These are phyloP conservation scores for Fukomys damarensis DNA, from an alignment of 2,113 vertebrate species.

Conservation along the genomic window DNA sequence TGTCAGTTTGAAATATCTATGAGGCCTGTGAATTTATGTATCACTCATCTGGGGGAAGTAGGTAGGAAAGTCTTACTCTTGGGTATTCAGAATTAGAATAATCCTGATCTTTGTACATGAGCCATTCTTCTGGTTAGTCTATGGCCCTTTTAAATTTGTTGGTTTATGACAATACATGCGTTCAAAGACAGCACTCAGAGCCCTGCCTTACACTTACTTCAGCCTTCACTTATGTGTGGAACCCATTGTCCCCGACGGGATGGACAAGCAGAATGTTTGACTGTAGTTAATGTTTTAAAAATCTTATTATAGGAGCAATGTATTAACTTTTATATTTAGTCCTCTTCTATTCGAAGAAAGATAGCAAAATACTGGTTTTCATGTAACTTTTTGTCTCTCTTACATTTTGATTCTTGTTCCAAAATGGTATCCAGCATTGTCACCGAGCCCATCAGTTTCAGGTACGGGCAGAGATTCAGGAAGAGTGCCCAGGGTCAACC, in stretches of 20 bases:
- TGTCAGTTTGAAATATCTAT: not conserved
- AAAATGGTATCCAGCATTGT: not conserved
- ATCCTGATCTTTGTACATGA: not conserved
- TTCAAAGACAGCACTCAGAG: not conserved
- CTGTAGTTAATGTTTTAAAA: not conserved
- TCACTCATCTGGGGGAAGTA: not conserved
- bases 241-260: not conserved
- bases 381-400: not conserved
- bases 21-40: not conserved
- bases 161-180: not conserved
- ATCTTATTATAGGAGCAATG: not conserved
- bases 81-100: not conserved
- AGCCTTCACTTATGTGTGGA: not conserved
- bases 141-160: not conserved
- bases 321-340: not conserved
- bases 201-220: not conserved
- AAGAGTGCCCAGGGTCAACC: not conserved
- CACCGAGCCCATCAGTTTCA: not conserved
- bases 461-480: not conserved
- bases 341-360: not conserved
- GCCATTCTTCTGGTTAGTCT: not conserved
- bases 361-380: not conserved
- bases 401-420: conserved; percentile 36
- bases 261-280: not conserved
- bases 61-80: not conserved